A percentile compares a stretch with the other conserved stretches of the same genome.
phyloP scores from a whole-genome alignment of 1,140 invertebrate genomes.

The Sarcophaga peregrina region DNA sequence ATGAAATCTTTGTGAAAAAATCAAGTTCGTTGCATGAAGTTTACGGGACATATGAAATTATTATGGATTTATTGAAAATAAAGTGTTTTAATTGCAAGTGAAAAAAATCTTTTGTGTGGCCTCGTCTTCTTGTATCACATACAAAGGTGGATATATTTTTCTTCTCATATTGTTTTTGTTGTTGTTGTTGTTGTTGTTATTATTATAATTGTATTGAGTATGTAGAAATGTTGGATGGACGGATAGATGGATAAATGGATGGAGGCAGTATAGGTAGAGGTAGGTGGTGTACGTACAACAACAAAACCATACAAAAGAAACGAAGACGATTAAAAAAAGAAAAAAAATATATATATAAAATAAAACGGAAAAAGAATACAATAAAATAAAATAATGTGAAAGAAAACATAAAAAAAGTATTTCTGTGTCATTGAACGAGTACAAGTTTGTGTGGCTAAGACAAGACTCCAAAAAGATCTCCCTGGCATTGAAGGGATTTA shows the following conservation, averaged over 20 bases:
- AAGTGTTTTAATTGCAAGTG: conserved; percentile 36
- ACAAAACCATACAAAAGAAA: not conserved
- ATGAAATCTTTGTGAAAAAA: not conserved
- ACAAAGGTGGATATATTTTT: conserved; percentile 30
- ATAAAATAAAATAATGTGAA: not conserved
- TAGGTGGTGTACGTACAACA: conserved; percentile 24
- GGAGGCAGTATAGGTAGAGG: conserved; percentile 16
- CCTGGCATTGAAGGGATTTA: not conserved
- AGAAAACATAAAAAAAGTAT: conserved; percentile 12
- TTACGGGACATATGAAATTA: conserved; percentile 15
- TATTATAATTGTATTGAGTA: conserved; percentile 8
- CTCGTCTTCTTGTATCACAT: conserved; percentile 30
- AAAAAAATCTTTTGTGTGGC: conserved; percentile 44
- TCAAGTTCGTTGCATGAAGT: not conserved
- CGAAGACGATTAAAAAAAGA: conserved; percentile 20
- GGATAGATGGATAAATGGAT: no score
- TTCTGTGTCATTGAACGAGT: conserved; percentile 27
- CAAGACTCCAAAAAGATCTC: not conserved
- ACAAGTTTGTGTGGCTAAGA: not conserved
- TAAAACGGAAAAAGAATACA: conserved; percentile 21
- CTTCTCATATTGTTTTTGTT: not conserved
- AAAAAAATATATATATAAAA: not conserved
- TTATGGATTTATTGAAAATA: conserved; percentile 31
- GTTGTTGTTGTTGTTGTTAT: conserved; percentile 36
- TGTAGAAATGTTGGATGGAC: not conserved